Percentiles rank a stretch among this genome's conserved stretches.
These are phyloP conservation scores for Lissocephala sabroskyi DNA, from an alignment of 2,888 invertebrate species.

Conservation along the genomic window DNA sequence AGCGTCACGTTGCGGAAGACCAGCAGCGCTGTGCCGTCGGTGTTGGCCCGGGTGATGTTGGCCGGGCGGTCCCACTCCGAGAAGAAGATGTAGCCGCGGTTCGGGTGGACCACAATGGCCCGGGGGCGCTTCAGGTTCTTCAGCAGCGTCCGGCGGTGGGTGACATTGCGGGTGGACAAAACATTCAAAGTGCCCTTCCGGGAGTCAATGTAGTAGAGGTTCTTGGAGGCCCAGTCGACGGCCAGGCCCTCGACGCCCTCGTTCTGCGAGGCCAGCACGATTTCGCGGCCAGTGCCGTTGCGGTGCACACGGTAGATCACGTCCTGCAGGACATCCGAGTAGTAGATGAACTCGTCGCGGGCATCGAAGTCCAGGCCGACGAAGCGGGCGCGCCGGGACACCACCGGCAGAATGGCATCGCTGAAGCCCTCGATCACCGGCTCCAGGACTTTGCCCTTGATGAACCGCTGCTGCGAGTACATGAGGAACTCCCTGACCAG, in stretches of 20 bases:
- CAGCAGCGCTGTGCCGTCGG: constrained; percentile 89
- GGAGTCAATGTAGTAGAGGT: constrained; percentile 95
- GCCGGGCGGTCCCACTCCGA: constrained; percentile 98
- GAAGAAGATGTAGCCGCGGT: constrained; percentile 94
- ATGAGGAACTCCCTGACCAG: constrained; percentile 90
- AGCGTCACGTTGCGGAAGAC: constrained; percentile 93
- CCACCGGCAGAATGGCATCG: constrained; percentile 96
- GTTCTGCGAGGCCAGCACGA: constrained; percentile 94
- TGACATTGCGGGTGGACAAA: constrained; percentile 88
- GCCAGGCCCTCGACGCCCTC: constrained; percentile 97
- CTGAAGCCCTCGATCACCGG: constrained; percentile 93
- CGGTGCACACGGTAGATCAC: constrained; percentile 90
- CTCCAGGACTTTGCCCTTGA: constrained; percentile 92
- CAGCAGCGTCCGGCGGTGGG: constrained; percentile 86
- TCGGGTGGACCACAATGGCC: constrained; percentile 97
- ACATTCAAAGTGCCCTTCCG: constrained; percentile 95
- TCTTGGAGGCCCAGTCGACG: constrained; percentile 96
- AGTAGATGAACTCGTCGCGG: constrained; percentile 92
- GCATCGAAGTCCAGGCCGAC: constrained; percentile 97
- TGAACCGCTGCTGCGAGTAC: constrained; percentile 96
- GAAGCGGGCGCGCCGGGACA: constrained; percentile 91
- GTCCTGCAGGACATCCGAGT: constrained; percentile 96
- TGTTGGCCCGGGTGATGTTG: constrained; percentile 92
- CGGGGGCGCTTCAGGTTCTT: constrained; percentile 93
- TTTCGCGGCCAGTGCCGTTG: constrained; percentile 86